Percentiles rank a stretch among this genome's conserved stretches.
phyloP scores from a whole-genome alignment of 2,113 vertebrate genomes.

The Apistogramma diplotaenia region DNA sequence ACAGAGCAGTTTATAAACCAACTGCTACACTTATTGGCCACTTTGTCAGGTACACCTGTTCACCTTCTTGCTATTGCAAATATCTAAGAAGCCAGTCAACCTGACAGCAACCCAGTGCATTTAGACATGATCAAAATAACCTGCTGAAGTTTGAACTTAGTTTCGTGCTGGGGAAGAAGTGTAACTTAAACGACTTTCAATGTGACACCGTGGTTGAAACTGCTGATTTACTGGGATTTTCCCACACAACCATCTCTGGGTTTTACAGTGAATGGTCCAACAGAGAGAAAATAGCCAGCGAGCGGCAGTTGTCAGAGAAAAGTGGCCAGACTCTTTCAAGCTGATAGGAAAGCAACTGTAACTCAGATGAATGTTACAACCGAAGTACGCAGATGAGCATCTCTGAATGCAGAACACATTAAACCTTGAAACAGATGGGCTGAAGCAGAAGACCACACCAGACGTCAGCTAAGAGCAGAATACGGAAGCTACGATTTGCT shows the following conservation, averaged over 20 bases:
- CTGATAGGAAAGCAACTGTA: not conserved
- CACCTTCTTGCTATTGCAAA: not conserved
- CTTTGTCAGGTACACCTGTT: too few species aligned
- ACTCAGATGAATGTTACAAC: not conserved
- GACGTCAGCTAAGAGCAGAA: not conserved
- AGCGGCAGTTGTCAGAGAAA: not conserved
- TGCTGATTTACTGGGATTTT: not conserved
- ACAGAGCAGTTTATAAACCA: not conserved
- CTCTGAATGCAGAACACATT: not conserved
- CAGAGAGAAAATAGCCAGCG: not conserved
- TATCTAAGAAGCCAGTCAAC: not conserved
- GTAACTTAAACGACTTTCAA: not conserved
- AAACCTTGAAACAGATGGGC: not conserved
- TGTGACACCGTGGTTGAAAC: not conserved
- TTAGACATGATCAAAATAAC: not conserved
- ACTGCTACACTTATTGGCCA: too few species aligned
- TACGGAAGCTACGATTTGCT: not conserved
- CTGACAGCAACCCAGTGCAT: not conserved
- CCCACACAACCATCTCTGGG: not conserved
- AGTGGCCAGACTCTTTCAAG: not conserved
- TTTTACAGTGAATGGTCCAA: not conserved
- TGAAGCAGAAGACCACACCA: not conserved
- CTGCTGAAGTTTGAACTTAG: not conserved
- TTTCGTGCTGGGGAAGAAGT: not conserved
- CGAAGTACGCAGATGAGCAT: not conserved